phyloP scores from a whole-genome alignment of 2,888 invertebrate species.

The Ptychoptera albimana region DNA sequence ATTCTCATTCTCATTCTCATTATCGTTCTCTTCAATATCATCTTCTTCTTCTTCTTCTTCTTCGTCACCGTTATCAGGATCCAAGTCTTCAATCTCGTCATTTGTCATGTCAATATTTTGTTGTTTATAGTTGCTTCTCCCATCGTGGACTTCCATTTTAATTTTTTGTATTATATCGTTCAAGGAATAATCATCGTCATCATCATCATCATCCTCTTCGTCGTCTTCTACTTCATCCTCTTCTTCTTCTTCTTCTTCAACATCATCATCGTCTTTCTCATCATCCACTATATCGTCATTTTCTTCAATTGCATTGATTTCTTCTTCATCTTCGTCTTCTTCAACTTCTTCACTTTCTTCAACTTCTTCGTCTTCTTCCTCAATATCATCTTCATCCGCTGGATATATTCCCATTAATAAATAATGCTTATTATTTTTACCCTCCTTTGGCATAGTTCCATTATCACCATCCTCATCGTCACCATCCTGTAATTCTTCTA shows the following conservation, averaged over 20 bases:
- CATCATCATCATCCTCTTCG: neutral
- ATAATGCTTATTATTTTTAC: too few relatives aligned
- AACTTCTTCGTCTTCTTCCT: neutral
- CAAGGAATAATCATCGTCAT: neutral
- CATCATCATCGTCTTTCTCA: neutral
- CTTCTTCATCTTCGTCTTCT: neutral
- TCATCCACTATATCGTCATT: neutral
- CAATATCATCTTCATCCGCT: neutral
- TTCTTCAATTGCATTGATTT: neutral
- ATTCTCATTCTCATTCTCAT: neutral
- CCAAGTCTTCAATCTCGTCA: neutral
- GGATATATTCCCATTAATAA: too few relatives aligned
- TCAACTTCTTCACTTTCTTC: neutral
- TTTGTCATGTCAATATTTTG: neutral
- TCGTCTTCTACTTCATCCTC: neutral
- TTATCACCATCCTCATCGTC: neutral
- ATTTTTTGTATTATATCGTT: too few relatives aligned
- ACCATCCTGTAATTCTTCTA: neutral
- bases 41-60: constrained; percentile 1
- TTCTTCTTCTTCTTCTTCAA: neutral
- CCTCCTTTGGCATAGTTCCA: neutral
- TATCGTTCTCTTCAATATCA: neutral
- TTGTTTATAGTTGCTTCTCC: too few relatives aligned
- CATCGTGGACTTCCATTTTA: too few relatives aligned
- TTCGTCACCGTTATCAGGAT: neutral